Evolutionary conservation across 2,888 invertebrate species (phyloP).

Genomic region (Axea sp.): DNA sequence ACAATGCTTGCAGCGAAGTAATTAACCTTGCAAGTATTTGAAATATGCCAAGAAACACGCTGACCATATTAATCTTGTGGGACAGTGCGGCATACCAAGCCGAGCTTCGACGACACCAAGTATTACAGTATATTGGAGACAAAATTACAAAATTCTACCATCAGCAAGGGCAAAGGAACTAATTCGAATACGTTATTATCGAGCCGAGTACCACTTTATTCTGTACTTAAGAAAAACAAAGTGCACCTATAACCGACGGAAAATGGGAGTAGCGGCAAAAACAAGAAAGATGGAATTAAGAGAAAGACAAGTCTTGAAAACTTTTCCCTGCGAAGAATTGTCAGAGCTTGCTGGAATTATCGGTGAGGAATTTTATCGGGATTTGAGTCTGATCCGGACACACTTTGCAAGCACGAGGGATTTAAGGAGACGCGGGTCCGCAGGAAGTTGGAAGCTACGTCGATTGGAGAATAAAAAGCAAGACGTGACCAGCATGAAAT

Average conservation of each 20-base stretch:
- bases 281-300: conserved; percentile 28
- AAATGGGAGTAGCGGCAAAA: neutral
- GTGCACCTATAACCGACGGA: neutral
- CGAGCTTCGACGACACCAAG: conserved; percentile 43
- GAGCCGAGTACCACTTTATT: neutral
- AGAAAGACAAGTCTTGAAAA: conserved; percentile 54
- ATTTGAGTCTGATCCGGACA: conserved; percentile 66
- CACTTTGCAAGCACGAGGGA: conserved; percentile 61
- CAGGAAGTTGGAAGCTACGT: conserved; percentile 40
- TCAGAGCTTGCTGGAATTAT: conserved; percentile 65
- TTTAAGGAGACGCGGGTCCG: conserved; percentile 42
- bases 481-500: conserved; percentile 42
- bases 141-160: conserved; percentile 25
- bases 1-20: conserved; percentile 71
- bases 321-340: conserved; percentile 59
- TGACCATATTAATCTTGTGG: conserved; percentile 75
- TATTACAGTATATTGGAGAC: conserved; percentile 17
- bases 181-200: too few species aligned
- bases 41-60: conserved; percentile 76
- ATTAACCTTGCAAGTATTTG: conserved; percentile 75
- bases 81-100: conserved; percentile 68
- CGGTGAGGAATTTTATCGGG: conserved; percentile 64
- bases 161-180: conserved; percentile 8
- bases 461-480: conserved; percentile 64
- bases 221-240: neutral